Base-by-base conservation (phyloP, 1,140 invertebrate genomes). In the Rhysida immarginata region DNA sequence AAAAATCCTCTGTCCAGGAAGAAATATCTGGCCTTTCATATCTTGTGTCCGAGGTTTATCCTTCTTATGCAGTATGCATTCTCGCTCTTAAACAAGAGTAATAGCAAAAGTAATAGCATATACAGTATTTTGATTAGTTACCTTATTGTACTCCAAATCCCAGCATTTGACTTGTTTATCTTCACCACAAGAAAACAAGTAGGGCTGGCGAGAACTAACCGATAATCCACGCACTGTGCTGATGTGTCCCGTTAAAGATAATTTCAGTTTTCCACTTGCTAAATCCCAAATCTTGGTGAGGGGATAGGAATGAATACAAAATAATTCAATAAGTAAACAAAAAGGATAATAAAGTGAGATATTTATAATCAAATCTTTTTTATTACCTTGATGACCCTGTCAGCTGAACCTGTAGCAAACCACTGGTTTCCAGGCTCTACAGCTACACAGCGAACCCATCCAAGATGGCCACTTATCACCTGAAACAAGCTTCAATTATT, bases 131-230 rank as follows among this genome's bases (percentile, higher is more conserved):
- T n/a, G n/a, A 53, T 21, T 23, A 26, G 26, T 63, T 64, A 85
- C 91, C 78, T 99, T 99, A 69, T 99, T 99, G 60, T 98, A 94
- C 71, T 99, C 96, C 13, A 99, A 77, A 75, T 99, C 96, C 96
- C 96, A 99, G 69, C 96, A 99, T 75, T 98, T 98, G 0, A 99
- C 96, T 75, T 96, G 93, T 65, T 96, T 82, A 74, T 99, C 96
- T 78, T 99, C 96, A 23, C 95, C 96, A 74, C 92, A 96, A 63
- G 92, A 96, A 72, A 99, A 99, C 21, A 99, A 74, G 71, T 99
- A 99, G 11, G 96, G 96, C 76, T 99, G 96, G 60, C 93, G 75
- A 0, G 83, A 66, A 58, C 93, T 97, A 24, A 99, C 87, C 53
- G 87, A 88, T 3, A 99, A 73, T 8, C 95, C 96, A 68, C 96